phyloP scores from a whole-genome alignment of 2,888 invertebrate genomes.

The Tortrix viridana region DNA sequence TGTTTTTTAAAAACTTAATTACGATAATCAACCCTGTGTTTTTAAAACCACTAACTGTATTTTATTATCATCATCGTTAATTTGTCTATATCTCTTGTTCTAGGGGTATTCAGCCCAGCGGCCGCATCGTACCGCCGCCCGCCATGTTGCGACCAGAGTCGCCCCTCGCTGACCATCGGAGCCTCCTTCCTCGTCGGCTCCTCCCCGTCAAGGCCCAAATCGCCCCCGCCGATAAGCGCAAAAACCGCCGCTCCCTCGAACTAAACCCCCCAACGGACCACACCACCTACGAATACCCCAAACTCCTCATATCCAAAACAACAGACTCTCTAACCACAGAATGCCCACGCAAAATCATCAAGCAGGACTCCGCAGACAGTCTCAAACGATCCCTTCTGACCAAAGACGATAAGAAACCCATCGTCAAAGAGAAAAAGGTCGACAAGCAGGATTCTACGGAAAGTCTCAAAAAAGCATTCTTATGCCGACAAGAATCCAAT shows the following conservation, averaged over 20 bases:
- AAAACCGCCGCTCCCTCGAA: constrained; percentile 78
- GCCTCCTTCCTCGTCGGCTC: constrained; percentile 76
- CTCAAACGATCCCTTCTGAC: constrained; percentile 71
- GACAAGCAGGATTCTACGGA: constrained; percentile 75
- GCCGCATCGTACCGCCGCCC: constrained; percentile 67
- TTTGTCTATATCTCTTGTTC: constrained; percentile 51
- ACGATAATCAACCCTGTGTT: too few relatives aligned
- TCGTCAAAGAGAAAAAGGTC: constrained; percentile 67
- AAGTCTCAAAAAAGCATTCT: constrained; percentile 71
- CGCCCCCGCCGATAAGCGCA: constrained; percentile 74
- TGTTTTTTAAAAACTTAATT: too few relatives aligned
- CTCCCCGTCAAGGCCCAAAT: constrained; percentile 78
- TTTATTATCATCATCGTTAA: neutral
- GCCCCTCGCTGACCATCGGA: constrained; percentile 82
- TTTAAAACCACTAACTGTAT: neutral
- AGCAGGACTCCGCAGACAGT: constrained; percentile 78
- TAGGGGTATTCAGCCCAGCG: constrained; percentile 70
- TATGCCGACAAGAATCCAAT: constrained; percentile 74
- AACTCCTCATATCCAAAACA: constrained; percentile 79
- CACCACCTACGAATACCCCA: constrained; percentile 73
- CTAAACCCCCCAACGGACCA: constrained; percentile 75
- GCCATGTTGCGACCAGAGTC: constrained; percentile 81
- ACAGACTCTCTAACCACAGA: constrained; percentile 79
- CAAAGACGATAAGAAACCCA: constrained; percentile 72
- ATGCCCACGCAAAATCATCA: constrained; percentile 74